Conservation (phyloP, 2,797 vertebrate species). For the Sebastes wilsoni region DNA sequence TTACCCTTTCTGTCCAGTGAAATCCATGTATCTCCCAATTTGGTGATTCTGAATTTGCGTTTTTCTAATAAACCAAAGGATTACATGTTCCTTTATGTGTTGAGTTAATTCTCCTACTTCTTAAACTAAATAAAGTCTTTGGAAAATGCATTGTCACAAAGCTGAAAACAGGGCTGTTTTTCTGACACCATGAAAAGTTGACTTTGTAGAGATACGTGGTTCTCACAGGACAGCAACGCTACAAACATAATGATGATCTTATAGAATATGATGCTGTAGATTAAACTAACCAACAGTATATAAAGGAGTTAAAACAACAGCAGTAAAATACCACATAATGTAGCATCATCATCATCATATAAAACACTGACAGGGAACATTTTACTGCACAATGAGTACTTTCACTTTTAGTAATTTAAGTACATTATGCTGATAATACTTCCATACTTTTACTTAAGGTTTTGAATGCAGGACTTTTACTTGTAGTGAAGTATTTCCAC, state of each 20-base stretch:
- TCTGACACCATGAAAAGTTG: background rate
- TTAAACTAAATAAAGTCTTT: background rate
- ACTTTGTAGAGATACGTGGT: background rate
- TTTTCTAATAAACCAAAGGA: background rate
- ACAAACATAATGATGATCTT: background rate
- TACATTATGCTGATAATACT: too few species aligned
- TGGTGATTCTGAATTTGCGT: background rate
- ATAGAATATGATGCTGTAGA: background rate
- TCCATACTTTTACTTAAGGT: background rate
- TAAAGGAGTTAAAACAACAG: background rate
- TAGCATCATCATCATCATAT: background rate
- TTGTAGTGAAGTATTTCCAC: background rate
- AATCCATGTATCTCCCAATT: background rate
- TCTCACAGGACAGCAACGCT: background rate
- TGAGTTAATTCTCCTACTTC: background rate
- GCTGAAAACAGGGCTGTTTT: too few species aligned
- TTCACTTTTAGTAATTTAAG: background rate
- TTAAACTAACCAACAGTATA: background rate
- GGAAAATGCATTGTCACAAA: background rate
- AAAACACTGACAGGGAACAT: background rate
- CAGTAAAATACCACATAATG: background rate
- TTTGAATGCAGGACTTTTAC: background rate
- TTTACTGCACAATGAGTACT: background rate
- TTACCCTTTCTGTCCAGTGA: background rate
- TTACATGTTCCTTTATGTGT: background rate